phyloP scores from a whole-genome alignment of 2,797 vertebrate genomes.

The Pseudomugil gertrudae region DNA sequence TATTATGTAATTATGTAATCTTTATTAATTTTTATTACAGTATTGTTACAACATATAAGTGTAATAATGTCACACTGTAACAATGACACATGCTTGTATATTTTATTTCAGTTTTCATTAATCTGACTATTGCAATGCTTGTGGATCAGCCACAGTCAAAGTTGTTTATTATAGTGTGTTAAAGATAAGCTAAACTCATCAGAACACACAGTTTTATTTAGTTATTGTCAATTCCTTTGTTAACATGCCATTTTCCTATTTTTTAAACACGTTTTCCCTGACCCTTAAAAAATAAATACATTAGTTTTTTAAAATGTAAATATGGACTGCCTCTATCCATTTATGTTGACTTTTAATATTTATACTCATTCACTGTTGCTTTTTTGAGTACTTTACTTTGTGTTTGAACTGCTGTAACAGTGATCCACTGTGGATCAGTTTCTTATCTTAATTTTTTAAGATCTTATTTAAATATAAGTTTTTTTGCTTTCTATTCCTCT shows the following conservation, averaged over 20 bases:
- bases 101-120: not conserved
- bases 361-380: not conserved
- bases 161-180: not conserved
- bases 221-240: not conserved
- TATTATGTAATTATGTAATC: too few relatives aligned
- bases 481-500: constrained; percentile 12
- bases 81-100: not conserved
- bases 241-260: not conserved
- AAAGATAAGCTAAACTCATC: not conserved
- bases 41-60: not conserved
- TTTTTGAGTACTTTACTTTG: too few relatives aligned
- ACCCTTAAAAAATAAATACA: not conserved
- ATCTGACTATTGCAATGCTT: not conserved
- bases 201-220: not conserved
- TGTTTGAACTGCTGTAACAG: too few relatives aligned
- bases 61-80: not conserved
- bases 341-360: not conserved
- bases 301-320: not conserved
- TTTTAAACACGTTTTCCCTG: not conserved
- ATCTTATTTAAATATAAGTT: not conserved
- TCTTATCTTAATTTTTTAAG: too few relatives aligned
- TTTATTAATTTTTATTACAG: not conserved
- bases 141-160: not conserved
- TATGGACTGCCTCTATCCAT: not conserved
- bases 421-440: too few relatives aligned